Evolutionary conservation across 1,140 invertebrate species (phyloP), one percentile per base, ranked within the genome.

Genomic region (Pogonomyrmex californicus): DNA sequence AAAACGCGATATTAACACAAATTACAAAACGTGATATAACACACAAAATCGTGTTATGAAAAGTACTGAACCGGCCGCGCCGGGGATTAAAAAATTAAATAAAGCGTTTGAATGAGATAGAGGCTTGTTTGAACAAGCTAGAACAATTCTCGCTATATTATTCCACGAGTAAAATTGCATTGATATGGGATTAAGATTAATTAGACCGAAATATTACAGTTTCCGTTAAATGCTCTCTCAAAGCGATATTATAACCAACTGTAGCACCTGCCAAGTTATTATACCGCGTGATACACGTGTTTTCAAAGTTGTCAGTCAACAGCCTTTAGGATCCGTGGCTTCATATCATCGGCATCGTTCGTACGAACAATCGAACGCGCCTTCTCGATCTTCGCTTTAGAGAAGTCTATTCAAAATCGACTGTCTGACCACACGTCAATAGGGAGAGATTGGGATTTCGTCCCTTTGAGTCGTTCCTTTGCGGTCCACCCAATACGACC

Each of bases 391-490:
- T 60, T n/a, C 76, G 60, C 49, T 75, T 47, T 68, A 6, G 33
- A 44, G 33, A 44, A 68, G 70, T 71, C 33, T 41, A 83, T 83
- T 83, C 30, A 63, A 73, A 41, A 70, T 68, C 36, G 66, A 14
- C 79, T 60, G 66, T 78, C 66, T 17, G 60, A 75, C 79, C 79
- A 51, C 41, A 54, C 58, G 58, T 78, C 70, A 63, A 70, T 73
- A 33, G 65, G n/a, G 41, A 71, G 71, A 75, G 87, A 88, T 88
- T 88, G 85, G 41, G 66, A 81, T 78, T 90, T 36, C 17, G 56
- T 73, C n/a, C 71, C 17, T 60, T 71, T 49, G 54, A 73, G 44
- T 47, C 14, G 62, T 70, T 60, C 17, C 33, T 66, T 44, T 71
- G 56, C 66, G 62, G 47, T 90, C 65, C 85, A 54, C n/a, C 62